Conservation (phyloP, 2,888 invertebrate species). For the Thereva unica region DNA sequence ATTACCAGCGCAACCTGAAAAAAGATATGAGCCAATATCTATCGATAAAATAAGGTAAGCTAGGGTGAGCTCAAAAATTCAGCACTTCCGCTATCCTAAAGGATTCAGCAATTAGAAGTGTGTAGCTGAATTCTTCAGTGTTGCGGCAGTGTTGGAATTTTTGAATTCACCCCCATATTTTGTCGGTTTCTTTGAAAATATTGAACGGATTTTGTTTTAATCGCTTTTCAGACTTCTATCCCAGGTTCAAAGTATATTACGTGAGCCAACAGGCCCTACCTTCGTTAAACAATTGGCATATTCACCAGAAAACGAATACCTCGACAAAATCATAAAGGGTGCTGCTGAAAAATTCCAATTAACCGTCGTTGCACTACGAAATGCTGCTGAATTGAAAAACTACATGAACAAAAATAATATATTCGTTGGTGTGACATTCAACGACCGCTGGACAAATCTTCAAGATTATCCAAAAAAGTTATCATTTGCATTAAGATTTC, state of each 20-base stretch:
- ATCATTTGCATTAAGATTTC: neutral
- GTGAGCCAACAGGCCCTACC: too few relatives aligned
- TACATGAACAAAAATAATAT: neutral
- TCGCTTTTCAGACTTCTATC: neutral
- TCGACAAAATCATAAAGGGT: too few relatives aligned
- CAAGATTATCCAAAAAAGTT: neutral
- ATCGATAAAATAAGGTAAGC: neutral
- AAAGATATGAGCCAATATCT: constrained; percentile 13
- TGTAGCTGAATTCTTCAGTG: too few relatives aligned
- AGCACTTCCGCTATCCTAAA: too few relatives aligned
- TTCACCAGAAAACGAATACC: too few relatives aligned
- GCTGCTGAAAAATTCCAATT: neutral
- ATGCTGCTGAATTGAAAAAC: neutral
- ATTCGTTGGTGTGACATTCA: neutral
- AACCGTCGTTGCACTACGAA: neutral
- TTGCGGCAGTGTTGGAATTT: too few relatives aligned
- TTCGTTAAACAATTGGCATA: too few relatives aligned
- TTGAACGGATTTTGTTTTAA: neutral
- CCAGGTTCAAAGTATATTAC: neutral
- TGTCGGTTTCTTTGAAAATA: neutral
- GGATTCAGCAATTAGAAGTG: too few relatives aligned
- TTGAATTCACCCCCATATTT: too few relatives aligned
- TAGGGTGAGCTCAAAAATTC: too few relatives aligned
- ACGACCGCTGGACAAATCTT: neutral
- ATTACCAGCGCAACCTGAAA: constrained; percentile 62